Percentiles rank a stretch among this genome's conserved stretches.
Conservation (phyloP, 2,797 vertebrate genomes). For the Lepus oiostolus region DNA sequence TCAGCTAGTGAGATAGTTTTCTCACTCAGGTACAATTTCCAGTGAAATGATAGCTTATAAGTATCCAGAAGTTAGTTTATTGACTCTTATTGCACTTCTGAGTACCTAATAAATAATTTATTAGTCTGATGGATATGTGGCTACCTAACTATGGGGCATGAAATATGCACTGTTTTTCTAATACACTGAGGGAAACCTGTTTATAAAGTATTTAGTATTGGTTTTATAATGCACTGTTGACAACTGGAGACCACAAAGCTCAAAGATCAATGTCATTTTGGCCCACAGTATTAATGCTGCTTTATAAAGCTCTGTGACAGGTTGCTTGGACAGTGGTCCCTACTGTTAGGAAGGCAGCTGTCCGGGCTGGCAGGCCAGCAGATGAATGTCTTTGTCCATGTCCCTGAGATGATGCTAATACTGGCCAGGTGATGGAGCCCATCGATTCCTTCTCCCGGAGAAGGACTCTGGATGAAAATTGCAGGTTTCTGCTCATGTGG, state of each 20-base stretch:
- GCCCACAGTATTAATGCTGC: conserved; percentile 88
- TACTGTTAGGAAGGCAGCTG: conserved; percentile 83
- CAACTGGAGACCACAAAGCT: conserved; percentile 90
- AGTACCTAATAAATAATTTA: conserved; percentile 91
- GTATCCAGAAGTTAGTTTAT: conserved; percentile 90
- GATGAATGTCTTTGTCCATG: conserved; percentile 86
- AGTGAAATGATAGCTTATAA: conserved; percentile 85
- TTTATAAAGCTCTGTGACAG: conserved; percentile 90
- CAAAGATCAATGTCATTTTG: conserved; percentile 92
- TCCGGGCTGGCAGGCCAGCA: conserved; percentile 82
- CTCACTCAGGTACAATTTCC: conserved; percentile 79
- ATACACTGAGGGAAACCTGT: conserved; percentile 91
- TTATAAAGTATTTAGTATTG: conserved; percentile 94
- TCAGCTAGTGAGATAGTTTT: conserved; percentile 63
- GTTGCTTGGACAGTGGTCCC: conserved; percentile 89
- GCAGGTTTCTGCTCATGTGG: conserved; percentile 85
- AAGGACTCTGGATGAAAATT: conserved; percentile 83
- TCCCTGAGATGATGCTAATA: conserved; percentile 85
- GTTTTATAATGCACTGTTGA: conserved; percentile 92
- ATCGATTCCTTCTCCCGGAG: conserved; percentile 84
- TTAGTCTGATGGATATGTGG: conserved; percentile 92
- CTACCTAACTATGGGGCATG: conserved; percentile 90
- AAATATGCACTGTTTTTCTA: conserved; percentile 91
- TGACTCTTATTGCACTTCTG: conserved; percentile 89
- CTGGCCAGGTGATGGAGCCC: conserved; percentile 87